Evolutionary conservation across 2,888 invertebrate genomes (phyloP), one percentile per base, ranked within the genome.

Genomic region (Tineola bisselliella): DNA sequence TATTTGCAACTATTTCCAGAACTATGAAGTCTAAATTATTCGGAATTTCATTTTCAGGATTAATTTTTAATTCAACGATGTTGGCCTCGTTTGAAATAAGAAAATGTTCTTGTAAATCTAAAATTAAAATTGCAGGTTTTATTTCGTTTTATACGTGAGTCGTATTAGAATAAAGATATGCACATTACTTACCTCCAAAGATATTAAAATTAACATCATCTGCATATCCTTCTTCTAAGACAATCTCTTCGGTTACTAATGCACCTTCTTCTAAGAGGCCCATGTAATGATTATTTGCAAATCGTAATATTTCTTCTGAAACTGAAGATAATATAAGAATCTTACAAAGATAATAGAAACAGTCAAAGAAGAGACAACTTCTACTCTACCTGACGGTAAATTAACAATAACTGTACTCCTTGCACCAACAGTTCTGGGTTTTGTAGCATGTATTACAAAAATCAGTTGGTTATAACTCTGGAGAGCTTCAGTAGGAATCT

Each of bases 341-440:
- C 6, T 25, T 25, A 25, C 4, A 4, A 25, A 25, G 6, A 25
- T n/a, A n/a, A n/a, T 25, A 25, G 6, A 25, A 25, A 25, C 6
- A 25, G 6, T 25, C 6, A 25, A 25, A 6, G 2, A 25, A 25
- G 6, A 25, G 6, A 25, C 25, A 25, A 25, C 25, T 38, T 38
- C n/a, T 6, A 17, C n/a, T n/a, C n/a, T 69, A 83, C 83, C 79
- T 70, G 68, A 64, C 63, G 82, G 81, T 59, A 83, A 70, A 59
- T 67, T 63, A 63, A 84, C 70, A 61, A 74, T 65, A 10, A 84
- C 66, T 12, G 72, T 72, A 31, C 83, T 70, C 44, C 65, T 74
- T 3, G 78, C 82, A 1, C 78, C 80, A 0, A 81, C 75, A n/a
- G 81, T 79, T 61, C 76, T 70, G 15, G 72, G 70, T 63, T 79